phyloP scores from a whole-genome alignment of 2,888 invertebrate genomes.

The Flabesymbios commensalis region DNA sequence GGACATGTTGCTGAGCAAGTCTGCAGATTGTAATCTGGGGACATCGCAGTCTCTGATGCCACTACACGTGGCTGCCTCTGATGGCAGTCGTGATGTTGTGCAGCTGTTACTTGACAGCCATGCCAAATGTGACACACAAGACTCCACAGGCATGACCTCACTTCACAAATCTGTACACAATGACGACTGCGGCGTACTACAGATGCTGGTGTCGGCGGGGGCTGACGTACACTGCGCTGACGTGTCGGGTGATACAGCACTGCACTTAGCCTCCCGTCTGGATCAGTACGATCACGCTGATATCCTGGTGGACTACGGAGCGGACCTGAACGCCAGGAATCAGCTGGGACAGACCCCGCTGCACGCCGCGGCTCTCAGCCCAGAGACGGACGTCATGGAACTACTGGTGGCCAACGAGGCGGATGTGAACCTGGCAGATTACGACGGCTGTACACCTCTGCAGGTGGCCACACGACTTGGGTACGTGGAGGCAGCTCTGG shows the following conservation, averaged over 20 bases:
- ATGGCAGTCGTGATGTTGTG: background rate
- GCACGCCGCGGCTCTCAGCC: constrained; percentile 7
- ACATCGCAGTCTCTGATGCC: no score
- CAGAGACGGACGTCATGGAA: constrained; percentile 26
- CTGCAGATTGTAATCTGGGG: no score
- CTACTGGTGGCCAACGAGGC: constrained; percentile 23
- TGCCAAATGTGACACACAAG: background rate
- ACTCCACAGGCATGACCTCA: background rate
- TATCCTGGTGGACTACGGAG: constrained; percentile 2
- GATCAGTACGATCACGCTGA: constrained; percentile 20
- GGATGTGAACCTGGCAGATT: constrained; percentile 13
- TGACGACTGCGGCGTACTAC: constrained; percentile 4
- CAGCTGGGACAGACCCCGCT: background rate
- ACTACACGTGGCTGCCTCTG: background rate
- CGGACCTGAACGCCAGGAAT: constrained; percentile 8
- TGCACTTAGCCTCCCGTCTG: constrained; percentile 12
- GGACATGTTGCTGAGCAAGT: no score
- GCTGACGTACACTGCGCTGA: constrained; percentile 7
- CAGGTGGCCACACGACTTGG: background rate
- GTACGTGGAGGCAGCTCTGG: constrained; percentile 10
- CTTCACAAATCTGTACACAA: constrained; percentile 12
- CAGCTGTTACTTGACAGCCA: background rate
- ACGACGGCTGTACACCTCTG: constrained; percentile 7
- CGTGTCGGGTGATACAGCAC: constrained; percentile 7
- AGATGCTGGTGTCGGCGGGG: constrained; percentile 2